Percentiles rank a stretch among this genome's conserved stretches.
Conservation (phyloP, 2,888 invertebrate genomes). For the Limnephilus auricula region DNA sequence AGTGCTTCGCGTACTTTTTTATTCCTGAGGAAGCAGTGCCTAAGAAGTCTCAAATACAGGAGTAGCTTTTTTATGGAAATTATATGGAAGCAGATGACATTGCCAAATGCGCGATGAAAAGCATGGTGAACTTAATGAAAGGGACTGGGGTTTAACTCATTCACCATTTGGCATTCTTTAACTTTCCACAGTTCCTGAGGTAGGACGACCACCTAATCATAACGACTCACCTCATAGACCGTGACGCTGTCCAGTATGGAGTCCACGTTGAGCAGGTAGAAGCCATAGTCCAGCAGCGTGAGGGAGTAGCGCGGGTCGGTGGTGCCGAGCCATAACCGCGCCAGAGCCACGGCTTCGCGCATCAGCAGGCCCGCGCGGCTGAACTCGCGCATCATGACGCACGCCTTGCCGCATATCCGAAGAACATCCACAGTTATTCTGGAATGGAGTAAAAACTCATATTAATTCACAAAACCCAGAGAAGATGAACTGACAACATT, state of each 20-base stretch:
- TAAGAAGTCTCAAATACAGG: no score
- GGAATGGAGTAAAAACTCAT: slow-evolving; percentile 58
- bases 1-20: no score
- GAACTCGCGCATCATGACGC: slow-evolving; percentile 93
- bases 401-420: slow-evolving; percentile 91
- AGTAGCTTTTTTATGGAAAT: no score
- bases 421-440: slow-evolving; percentile 89
- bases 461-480: background rate
- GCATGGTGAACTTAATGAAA: no score
- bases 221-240: slow-evolving; percentile 83
- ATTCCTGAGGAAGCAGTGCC: no score
- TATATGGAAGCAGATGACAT: no score
- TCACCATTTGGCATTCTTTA: no score
- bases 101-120: no score
- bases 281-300: slow-evolving; percentile 92
- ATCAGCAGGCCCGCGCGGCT: slow-evolving; percentile 89
- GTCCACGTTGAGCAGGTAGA: slow-evolving; percentile 93
- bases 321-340: slow-evolving; percentile 80
- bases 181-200: no score
- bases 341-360: slow-evolving; percentile 87
- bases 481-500: background rate
- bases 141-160: no score
- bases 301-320: slow-evolving; percentile 91
- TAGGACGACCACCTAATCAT: background rate
- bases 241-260: slow-evolving; percentile 90